Evolutionary conservation across 1,140 invertebrate genomes (phyloP), one percentile per base, ranked within the genome.

Genomic region (Euwallacea similis): DNA sequence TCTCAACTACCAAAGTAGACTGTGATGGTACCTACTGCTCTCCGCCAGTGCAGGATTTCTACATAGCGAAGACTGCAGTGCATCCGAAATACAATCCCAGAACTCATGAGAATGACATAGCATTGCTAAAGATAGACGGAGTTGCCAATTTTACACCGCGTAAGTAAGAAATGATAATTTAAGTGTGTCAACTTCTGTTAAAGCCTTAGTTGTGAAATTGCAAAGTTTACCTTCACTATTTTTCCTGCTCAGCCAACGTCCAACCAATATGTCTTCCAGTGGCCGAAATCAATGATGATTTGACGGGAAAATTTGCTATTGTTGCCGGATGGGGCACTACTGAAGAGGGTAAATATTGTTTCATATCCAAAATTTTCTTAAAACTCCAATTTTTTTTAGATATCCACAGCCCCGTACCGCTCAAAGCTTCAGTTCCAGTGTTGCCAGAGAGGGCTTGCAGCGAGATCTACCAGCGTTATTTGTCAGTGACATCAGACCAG

Each of bases 251-350:
- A 76, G 77, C 76, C n/a, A 86, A 77, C 65, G 83, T 86, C 62
- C 84, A 82, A 54, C 84, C 88, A 2, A 83, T 89, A 63, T 89
- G 88, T 73, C 71, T 89, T 47, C 88, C 88, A 8, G 74, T 82
- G 0, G 83, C 16, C 42, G 69, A 73, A 4, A 62, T 67, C 10
- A 72, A 76, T 7, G 59, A 63, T n/a, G 64, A 76, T 56, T 50
- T 79, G 8, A 68, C 73, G 55, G 62, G 71, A 21, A 74, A 76
- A 62, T 73, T 58, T 50, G 75, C 73, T 1, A 69, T 76, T 50
- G 74, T 79, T 9, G 65, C 76, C 11, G 77, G 77, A 54, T 80
- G 79, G 79, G 79, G 79, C n/a, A 72, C 76, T n/a, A 80, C 79
- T 11, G 78, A 79, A 66, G 70, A 69, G 8, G 74, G 73, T 75